These are phyloP conservation scores for Propithecus deckenii DNA, from an alignment of 2,797 vertebrate genomes.

Conservation along the genomic window DNA sequence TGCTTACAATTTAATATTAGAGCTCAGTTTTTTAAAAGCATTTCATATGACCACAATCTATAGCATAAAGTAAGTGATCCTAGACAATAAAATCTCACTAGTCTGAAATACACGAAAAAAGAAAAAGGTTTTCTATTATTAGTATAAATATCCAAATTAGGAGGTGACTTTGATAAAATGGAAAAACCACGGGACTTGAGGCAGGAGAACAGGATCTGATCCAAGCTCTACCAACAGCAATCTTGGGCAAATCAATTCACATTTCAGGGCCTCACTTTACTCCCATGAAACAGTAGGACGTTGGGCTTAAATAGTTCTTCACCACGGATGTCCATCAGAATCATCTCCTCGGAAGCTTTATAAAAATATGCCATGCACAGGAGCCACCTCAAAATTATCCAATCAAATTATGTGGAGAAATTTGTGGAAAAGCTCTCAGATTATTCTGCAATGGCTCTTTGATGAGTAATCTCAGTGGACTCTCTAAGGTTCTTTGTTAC, in stretches of 20 bases:
- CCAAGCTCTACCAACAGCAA: neutral
- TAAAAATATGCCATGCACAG: neutral
- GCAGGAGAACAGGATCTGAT: neutral
- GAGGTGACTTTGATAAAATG: neutral
- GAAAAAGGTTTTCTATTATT: neutral
- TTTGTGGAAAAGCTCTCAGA: neutral
- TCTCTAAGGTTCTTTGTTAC: neutral
- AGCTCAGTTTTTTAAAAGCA: neutral
- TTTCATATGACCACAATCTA: neutral
- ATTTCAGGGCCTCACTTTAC: neutral
- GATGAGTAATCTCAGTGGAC: neutral
- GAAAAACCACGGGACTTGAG: neutral
- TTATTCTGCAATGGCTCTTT: neutral
- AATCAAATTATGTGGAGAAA: neutral
- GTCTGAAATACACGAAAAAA: conserved; percentile 23
- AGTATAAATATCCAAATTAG: neutral
- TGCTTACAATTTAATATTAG: neutral
- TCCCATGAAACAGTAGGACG: neutral
- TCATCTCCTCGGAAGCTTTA: neutral
- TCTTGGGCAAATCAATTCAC: neutral
- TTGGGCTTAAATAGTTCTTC: neutral
- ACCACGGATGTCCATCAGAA: neutral
- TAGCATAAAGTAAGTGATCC: neutral
- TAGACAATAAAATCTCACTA: neutral
- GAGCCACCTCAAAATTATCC: neutral